phyloP scores from a whole-genome alignment of 1,140 invertebrate species.

The Anoplolepis gracilipes region DNA sequence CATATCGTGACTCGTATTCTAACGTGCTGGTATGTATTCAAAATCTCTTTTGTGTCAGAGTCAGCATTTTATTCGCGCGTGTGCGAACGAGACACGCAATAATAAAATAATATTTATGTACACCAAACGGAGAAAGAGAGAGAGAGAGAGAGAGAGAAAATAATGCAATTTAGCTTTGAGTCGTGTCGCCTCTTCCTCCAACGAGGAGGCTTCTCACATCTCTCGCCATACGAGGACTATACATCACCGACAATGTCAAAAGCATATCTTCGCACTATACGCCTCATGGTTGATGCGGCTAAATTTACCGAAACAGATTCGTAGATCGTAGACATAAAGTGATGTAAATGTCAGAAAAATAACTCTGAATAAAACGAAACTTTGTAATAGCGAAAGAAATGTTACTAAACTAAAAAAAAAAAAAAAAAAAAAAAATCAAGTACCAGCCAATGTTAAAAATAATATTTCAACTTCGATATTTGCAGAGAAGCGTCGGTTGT shows the following conservation, averaged over 20 bases:
- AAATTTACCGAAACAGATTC: slow-evolving; percentile 57
- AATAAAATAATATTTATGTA: slow-evolving; percentile 59
- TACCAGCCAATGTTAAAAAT: not conserved
- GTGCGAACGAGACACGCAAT: slow-evolving; percentile 2
- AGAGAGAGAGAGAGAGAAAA: too few relatives aligned
- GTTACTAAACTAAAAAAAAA: not conserved
- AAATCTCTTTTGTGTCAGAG: slow-evolving; percentile 16
- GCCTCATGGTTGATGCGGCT: slow-evolving; percentile 29
- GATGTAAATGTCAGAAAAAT: slow-evolving; percentile 30
- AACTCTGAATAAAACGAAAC: slow-evolving; percentile 1
- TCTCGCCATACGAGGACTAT: slow-evolving; percentile 47
- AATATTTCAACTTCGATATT: not conserved
- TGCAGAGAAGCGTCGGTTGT: not conserved
- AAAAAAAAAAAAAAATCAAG: slow-evolving; percentile 17
- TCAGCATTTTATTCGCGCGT: not conserved
- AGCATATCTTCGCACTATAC: slow-evolving; percentile 49
- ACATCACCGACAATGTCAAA: slow-evolving; percentile 53
- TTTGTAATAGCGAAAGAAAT: not conserved
- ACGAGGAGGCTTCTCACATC: slow-evolving; percentile 22
- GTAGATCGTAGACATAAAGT: slow-evolving; percentile 25
- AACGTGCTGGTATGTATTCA: not conserved
- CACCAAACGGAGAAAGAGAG: too few relatives aligned
- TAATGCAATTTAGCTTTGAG: slow-evolving; percentile 57
- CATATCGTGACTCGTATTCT: not conserved
- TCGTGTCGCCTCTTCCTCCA: not conserved